A percentile compares a stretch with the other conserved stretches of the same genome.
Evolutionary conservation across 1,140 invertebrate genomes (phyloP).

Genomic region (Sesamia nonagrioides): DNA sequence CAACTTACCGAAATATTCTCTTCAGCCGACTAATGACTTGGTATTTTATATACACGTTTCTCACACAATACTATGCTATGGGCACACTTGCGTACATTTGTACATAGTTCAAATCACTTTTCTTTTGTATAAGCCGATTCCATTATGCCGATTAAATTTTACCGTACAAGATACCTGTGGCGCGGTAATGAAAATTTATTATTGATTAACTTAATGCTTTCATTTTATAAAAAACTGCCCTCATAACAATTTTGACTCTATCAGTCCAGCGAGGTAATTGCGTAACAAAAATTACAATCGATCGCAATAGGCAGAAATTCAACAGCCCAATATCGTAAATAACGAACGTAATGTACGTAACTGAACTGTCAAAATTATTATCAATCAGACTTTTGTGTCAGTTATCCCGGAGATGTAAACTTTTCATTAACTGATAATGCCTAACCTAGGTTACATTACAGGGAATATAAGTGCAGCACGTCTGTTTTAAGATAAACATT

Average conservation of each 20-base stretch:
- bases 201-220: not conserved
- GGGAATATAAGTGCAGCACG: not conserved
- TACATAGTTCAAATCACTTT: slow-evolving; percentile 42
- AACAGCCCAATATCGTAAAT: too few species aligned
- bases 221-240: not conserved
- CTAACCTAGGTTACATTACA: not conserved
- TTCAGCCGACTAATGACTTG: slow-evolving; percentile 86
- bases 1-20: slow-evolving; percentile 85
- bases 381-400: too few species aligned
- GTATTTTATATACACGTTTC: slow-evolving; percentile 78
- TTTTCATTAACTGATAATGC: not conserved
- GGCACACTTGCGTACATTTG: not conserved
- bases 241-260: too few species aligned
- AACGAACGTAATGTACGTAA: too few species aligned
- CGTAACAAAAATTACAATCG: too few species aligned
- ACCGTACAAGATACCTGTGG: slow-evolving; percentile 7
- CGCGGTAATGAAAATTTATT: slow-evolving; percentile 9
- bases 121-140: not conserved
- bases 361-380: too few species aligned
- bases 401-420: too few species aligned
- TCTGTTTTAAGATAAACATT: slow-evolving; percentile 1
- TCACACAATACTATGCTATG: slow-evolving; percentile 48
- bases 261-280: too few species aligned
- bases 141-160: slow-evolving; percentile 28
- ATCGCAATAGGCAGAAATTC: too few species aligned